Base-by-base conservation (phyloP, 1,140 invertebrate species). In the Stratiolaelaps scimitus region DNA sequence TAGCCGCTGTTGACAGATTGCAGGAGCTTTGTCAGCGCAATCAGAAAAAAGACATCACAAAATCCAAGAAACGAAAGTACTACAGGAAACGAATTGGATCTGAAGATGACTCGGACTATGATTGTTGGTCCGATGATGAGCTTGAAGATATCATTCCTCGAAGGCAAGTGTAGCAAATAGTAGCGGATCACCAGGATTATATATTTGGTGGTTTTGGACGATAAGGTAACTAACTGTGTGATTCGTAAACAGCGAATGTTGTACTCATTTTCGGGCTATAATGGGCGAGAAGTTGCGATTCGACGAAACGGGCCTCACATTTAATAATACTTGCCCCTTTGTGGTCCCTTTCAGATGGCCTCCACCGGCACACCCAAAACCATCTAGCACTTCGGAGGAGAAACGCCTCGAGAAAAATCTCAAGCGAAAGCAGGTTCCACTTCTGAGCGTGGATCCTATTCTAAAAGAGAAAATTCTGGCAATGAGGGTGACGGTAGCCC, bases 71-170 rank as follows among this genome's bases (percentile, higher is more conserved):
- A 60, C 15, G 26, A 17, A 60, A 20, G 2, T 60, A 60, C 23
- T 15, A 26, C 13, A 15, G 53, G 26, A 26, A 60, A 34, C 23
- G 17, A 17, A 15, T 60, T 15, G 53, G 53, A 20, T 60, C 53
- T 13, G 53, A 60, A 1, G 53, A 60, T 26, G 53, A 60, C 53
- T 60, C 53, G 10, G 53, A 60, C 2, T 60, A 60, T 23, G 23
- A 60, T 60, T 60, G 53, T 26, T 60, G 53, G 53, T 60, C 53
- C 23, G 53, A 60, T 15, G 53, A 60, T 2, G 53, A 60, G 53
- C 17, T 60, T 26, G 13, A 29, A 17, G 53, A 60, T 26, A 23
- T 40, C 34, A 40, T 40, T 40, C 34, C 34, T 10, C 34, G 34
- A 40, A 40, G 34, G 34, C 34, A 40, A 40, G 34, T 40, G 4